Evolutionary conservation across 2,888 invertebrate species (phyloP), one percentile per base, ranked within the genome.

Genomic region (Atethmia centrago): DNA sequence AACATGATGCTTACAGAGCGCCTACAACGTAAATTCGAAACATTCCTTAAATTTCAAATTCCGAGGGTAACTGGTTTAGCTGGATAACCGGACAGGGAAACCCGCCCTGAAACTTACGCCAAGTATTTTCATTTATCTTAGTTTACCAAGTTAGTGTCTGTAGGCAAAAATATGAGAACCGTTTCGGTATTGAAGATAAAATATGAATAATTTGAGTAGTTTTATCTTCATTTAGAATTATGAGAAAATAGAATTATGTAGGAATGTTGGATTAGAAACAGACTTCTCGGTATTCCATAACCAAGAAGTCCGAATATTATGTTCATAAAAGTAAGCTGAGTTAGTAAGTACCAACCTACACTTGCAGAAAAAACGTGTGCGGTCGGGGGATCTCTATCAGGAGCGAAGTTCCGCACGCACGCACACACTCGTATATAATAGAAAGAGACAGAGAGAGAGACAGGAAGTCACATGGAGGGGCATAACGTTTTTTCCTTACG

Each of bases 41-140:
- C 89, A 90, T 90, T 90, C 87, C 87, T 86, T 85, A 89, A 89
- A 89, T 89, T 89, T 88, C 86, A 85, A 90, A 90, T 89, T 87
- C 88, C 85, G 82, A 75, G 89, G 80, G 88, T 88, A 86, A 86
- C 86, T 76, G 85, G 88, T 88, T 85, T 74, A 71, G 78, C 84
- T 85, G 81, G 87, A 85, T 87, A 87, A 90, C 83, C 83, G 87
- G 85, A 88, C 89, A 82, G 84, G 85, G 84, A 83, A 79, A 71
- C 75, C 82, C 80, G 71, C 78, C 80, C 78, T 64, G 77, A 82
- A 89, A 89, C 85, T 90, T 85, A 85, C 79, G 68, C 61, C 70
- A 87, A 87, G 83, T 84, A 87, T 87, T 87, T 87, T 85, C 86
- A 87, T 86, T 87, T 85, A 83, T 85, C 87, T 87, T 85, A 79